phyloP scores from a whole-genome alignment of 2,113 vertebrate species.

The Megaceryle maxima region DNA sequence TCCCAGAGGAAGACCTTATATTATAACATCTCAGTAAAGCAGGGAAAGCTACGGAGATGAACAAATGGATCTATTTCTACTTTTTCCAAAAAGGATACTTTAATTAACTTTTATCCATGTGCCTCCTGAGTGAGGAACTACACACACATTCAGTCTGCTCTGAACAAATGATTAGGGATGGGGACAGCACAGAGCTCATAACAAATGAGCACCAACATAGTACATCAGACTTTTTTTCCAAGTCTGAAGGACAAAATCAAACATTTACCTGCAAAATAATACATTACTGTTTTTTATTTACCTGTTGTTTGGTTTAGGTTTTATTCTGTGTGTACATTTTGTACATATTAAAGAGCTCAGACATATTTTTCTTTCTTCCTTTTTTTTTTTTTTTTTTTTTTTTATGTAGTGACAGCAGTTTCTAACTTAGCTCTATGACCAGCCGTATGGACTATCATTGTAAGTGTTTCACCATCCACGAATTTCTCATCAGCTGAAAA shows the following conservation, averaged over 20 bases:
- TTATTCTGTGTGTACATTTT: not conserved
- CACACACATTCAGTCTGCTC: not conserved
- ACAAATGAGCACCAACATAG: not conserved
- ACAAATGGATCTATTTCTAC: not conserved
- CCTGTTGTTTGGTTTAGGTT: not conserved
- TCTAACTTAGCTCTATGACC: not conserved
- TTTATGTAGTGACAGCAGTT: not conserved
- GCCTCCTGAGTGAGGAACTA: not conserved
- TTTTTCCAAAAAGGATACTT: not conserved
- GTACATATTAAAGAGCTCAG: not conserved
- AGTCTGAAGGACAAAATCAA: not conserved
- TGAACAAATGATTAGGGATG: not conserved
- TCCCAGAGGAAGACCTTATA: not conserved
- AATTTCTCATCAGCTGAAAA: not conserved
- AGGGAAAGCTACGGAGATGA: not conserved
- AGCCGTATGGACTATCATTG: not conserved
- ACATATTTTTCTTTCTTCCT: too few relatives aligned
- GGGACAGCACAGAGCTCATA: not conserved
- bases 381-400: not conserved
- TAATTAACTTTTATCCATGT: not conserved
- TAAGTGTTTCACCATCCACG: not conserved
- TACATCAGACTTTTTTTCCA: not conserved
- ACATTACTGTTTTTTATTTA: not conserved
- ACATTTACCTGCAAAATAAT: not conserved
- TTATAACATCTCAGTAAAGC: not conserved